phyloP scores from a whole-genome alignment of 1,140 invertebrate species.

The Paralvinella palmiformis region DNA sequence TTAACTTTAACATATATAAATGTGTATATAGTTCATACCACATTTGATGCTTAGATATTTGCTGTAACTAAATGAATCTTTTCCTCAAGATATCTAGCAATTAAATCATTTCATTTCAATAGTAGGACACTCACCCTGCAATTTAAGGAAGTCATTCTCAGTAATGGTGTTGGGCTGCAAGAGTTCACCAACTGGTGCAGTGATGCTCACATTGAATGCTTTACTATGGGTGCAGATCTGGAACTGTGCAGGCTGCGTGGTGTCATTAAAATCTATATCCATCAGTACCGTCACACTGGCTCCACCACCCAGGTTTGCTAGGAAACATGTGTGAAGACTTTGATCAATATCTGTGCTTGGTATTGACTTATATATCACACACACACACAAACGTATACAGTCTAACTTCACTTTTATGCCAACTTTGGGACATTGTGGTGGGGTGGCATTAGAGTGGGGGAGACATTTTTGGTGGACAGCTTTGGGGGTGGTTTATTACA shows the following conservation, averaged over 20 bases:
- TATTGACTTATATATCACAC: no score
- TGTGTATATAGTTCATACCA: neutral
- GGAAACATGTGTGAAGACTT: no score
- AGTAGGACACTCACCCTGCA: conserved; percentile 59
- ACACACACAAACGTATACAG: no score
- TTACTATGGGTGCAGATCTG: conserved; percentile 61
- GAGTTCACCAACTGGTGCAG: conserved; percentile 82
- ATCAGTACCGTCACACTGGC: conserved; percentile 54
- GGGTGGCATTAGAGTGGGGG: no score
- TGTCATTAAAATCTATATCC: conserved; percentile 91
- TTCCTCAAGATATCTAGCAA: no score
- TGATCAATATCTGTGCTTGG: no score
- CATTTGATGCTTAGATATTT: neutral
- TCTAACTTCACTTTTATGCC: no score
- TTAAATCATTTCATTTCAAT: neutral
- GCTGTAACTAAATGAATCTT: no score
- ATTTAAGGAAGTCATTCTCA: conserved; percentile 65
- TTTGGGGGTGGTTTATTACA: no score
- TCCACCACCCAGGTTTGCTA: conserved; percentile 54
- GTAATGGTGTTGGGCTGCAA: conserved; percentile 74
- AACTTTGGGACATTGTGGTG: no score
- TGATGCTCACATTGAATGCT: conserved; percentile 61
- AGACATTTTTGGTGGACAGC: no score
- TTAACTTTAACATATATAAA: neutral
- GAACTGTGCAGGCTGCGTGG: conserved; percentile 78